These are phyloP conservation scores for Rousettus madagascariensis DNA, from an alignment of 2,797 vertebrate species.

Conservation along the genomic window DNA sequence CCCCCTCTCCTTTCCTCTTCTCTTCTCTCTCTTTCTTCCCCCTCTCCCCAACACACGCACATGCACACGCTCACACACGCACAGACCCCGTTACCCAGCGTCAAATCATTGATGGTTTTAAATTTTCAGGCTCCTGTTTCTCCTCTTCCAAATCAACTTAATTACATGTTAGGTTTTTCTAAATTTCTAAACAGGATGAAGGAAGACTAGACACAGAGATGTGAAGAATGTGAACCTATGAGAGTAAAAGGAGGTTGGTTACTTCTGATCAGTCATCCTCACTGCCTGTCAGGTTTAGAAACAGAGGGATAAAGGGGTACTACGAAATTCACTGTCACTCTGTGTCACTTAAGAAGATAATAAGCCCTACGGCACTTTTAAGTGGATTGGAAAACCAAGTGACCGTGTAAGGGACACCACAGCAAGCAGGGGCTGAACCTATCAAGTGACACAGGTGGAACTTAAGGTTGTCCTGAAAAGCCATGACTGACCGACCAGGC, in stretches of 20 bases:
- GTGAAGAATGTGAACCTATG: background rate
- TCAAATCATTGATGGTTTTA: background rate
- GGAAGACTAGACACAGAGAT: background rate
- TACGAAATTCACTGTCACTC: background rate
- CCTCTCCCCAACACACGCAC: too few species aligned
- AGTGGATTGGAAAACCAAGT: background rate
- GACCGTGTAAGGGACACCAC: background rate
- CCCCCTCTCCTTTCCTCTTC: too few species aligned
- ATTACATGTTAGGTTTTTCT: background rate
- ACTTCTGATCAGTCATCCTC: too few species aligned
- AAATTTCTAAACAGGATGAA: background rate
- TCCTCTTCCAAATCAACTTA: background rate
- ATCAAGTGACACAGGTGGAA: background rate
- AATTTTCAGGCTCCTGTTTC: background rate
- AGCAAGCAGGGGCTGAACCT: background rate
- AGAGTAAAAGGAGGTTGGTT: background rate
- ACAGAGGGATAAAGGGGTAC: background rate
- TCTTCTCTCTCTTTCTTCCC: too few species aligned
- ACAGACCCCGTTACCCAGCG: too few species aligned
- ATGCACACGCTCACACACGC: too few species aligned
- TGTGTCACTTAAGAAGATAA: background rate
- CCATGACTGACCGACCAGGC: background rate
- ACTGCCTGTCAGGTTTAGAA: background rate
- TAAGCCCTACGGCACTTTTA: rapidly evolving
- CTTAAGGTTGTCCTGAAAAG: background rate